These are phyloP conservation scores for Drosophila suzukii DNA, from an alignment of 1,140 invertebrate species.

Conservation along the genomic window DNA sequence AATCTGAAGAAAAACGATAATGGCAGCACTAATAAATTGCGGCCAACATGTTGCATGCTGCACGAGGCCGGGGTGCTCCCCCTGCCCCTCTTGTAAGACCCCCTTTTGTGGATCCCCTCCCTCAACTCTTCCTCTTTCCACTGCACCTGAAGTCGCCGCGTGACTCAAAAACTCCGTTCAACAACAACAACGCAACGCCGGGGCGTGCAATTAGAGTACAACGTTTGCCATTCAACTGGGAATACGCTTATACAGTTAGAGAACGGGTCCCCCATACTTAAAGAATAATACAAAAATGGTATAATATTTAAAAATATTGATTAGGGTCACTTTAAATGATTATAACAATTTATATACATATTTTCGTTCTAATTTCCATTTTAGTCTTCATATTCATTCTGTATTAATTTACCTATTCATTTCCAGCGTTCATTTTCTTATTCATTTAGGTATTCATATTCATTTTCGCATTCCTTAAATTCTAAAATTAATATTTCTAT, in stretches of 20 bases:
- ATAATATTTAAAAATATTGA: background rate
- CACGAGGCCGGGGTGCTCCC: conserved; percentile 46
- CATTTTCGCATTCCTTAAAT: too few species aligned
- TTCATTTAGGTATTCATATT: too few species aligned
- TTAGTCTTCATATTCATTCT: too few species aligned
- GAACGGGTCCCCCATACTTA: background rate
- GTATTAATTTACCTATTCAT: too few species aligned
- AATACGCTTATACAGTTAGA: background rate
- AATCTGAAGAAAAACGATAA: conserved; percentile 83
- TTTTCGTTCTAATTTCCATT: too few species aligned
- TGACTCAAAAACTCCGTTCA: conserved; percentile 57
- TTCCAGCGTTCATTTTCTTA: too few species aligned
- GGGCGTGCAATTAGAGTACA: conserved; percentile 79
- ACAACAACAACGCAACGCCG: conserved; percentile 13
- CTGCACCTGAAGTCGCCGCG: conserved; percentile 64
- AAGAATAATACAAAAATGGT: too few species aligned
- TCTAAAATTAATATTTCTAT: too few species aligned
- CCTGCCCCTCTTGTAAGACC: background rate
- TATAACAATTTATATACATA: too few species aligned
- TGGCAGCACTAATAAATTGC: conserved; percentile 83
- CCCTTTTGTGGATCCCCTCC: conserved; percentile 11
- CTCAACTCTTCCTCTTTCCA: conserved; percentile 4
- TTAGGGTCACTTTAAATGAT: too few species aligned
- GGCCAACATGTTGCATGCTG: conserved; percentile 81
- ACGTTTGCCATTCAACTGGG: conserved; percentile 39